Evolutionary conservation across 2,888 invertebrate species (phyloP).

Genomic region (Andricus quercusramuli): DNA sequence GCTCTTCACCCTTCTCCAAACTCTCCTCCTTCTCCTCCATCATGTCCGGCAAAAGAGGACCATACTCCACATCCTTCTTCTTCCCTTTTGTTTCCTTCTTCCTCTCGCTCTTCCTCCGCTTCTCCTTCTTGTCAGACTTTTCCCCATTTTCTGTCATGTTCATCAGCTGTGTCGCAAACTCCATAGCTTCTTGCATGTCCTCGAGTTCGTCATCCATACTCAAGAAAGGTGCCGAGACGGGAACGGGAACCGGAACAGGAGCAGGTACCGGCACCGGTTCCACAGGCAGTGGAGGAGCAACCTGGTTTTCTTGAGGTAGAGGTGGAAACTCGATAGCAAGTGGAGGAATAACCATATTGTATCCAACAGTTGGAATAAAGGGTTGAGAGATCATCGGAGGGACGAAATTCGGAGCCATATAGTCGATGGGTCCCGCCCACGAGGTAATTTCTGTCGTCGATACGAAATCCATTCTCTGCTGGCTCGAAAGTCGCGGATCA

Average conservation of each 20-base stretch:
- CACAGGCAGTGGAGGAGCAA: conserved; percentile 32
- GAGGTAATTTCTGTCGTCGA: conserved; percentile 7
- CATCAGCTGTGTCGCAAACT: conserved; percentile 72
- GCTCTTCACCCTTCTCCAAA: background rate
- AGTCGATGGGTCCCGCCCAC: conserved; percentile 45
- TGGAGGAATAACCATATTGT: conserved; percentile 46
- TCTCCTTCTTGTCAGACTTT: conserved; percentile 43
- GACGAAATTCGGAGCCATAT: conserved; percentile 51
- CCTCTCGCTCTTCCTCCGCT: background rate
- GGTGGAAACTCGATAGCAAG: conserved; percentile 47
- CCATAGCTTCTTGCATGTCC: conserved; percentile 74
- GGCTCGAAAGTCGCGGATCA: conserved; percentile 59
- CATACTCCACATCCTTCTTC: conserved; percentile 9
- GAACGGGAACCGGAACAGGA: too few species aligned
- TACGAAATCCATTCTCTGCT: conserved; percentile 51
- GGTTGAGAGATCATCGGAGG: background rate
- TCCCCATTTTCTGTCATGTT: conserved; percentile 60
- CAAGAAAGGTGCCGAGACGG: conserved; percentile 1
- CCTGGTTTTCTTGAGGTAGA: conserved; percentile 45
- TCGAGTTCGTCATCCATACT: conserved; percentile 67
- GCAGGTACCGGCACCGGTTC: background rate
- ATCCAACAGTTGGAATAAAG: conserved; percentile 44
- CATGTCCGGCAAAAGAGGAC: background rate
- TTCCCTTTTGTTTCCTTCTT: background rate
- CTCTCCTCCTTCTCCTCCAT: background rate